Base-by-base conservation (phyloP, 2,888 invertebrate genomes). In the Clunio marinus region DNA sequence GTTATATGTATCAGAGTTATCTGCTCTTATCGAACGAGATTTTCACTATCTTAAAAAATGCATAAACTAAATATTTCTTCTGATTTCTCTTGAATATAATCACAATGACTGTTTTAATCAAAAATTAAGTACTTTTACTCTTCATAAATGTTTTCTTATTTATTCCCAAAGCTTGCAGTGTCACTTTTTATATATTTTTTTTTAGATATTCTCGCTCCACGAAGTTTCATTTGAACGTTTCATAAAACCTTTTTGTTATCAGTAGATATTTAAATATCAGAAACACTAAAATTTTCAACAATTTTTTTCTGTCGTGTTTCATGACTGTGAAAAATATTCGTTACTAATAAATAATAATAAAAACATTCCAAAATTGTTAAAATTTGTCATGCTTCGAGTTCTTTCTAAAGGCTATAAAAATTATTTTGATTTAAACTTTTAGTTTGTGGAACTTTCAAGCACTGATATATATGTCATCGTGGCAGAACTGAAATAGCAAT, bases 261-360 rank as follows among this genome's bases (percentile, higher is more conserved):
- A 41, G 41, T n/a, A n/a, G n/a, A 10, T 41, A 10, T 41, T 41
- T 41, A 41, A 41, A 41, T 41, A 41, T 8, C 4, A 32, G 8
- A 32, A n/a, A 41, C n/a, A n/a, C n/a, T n/a, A n/a, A n/a, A 32
- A 13, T 32, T 32, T 32, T 32, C 5, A 32, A 51, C 7, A 41
- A 41, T 15, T 41, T 3, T 22, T 51, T 51, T 7, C 17, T 8
- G n/a, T 7, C 2, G 7, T 13, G 10, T 51, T 7, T 41, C 51
- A 51, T n/a, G 51, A 51, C n/a, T 51, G 51, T n/a, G 51, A 51
- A 51, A 51, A 13, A n/a, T 51, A 13, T 51, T 51, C 15, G 32
- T 17, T 2, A 22, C 4, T 4, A 13, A 13, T 2, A 51, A 22
- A 13, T 32, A 32, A 32, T 32, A 32, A 32, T 13, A 32, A 32